These are phyloP conservation scores for Aurelia aurita DNA, from an alignment of 30 jellyfish, hydroid and myxozoan species.

Conservation along the genomic window DNA sequence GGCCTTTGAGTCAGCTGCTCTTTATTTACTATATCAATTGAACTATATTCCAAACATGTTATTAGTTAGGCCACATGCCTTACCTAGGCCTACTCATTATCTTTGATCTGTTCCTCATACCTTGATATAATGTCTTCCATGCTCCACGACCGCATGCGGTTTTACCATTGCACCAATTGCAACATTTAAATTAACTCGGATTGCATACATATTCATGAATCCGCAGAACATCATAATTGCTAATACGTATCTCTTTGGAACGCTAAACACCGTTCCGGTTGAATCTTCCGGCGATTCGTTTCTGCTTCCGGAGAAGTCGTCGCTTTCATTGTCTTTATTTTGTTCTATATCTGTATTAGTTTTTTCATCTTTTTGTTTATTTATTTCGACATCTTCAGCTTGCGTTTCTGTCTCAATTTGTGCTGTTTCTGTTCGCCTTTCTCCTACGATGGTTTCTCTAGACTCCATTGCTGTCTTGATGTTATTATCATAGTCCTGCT, in stretches of 20 bases:
- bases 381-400: neutral
- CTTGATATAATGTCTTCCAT: slow-evolving; percentile 80
- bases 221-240: slow-evolving; percentile 97
- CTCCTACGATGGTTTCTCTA: too few relatives aligned
- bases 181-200: slow-evolving; percentile 97
- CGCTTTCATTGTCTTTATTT: slow-evolving; percentile 3
- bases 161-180: slow-evolving; percentile 99
- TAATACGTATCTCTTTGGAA: slow-evolving; percentile 76
- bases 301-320: slow-evolving; percentile 22
- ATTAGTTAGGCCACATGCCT: too few relatives aligned
- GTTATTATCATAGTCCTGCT: too few relatives aligned
- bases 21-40: too few relatives aligned
- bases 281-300: slow-evolving; percentile 31
- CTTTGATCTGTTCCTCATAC: slow-evolving; percentile 36
- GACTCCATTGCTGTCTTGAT: too few relatives aligned
- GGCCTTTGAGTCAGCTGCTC: too few relatives aligned
- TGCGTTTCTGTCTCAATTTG: neutral
- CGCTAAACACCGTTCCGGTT: slow-evolving; percentile 55
- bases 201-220: slow-evolving; percentile 94
- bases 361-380: neutral
- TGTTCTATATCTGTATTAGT: neutral
- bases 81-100: too few relatives aligned
- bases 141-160: slow-evolving; percentile 82
- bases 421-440: neutral
- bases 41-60: too few relatives aligned